Conservation (phyloP, 2,113 vertebrate species). For the Triplophysa rosa region DNA sequence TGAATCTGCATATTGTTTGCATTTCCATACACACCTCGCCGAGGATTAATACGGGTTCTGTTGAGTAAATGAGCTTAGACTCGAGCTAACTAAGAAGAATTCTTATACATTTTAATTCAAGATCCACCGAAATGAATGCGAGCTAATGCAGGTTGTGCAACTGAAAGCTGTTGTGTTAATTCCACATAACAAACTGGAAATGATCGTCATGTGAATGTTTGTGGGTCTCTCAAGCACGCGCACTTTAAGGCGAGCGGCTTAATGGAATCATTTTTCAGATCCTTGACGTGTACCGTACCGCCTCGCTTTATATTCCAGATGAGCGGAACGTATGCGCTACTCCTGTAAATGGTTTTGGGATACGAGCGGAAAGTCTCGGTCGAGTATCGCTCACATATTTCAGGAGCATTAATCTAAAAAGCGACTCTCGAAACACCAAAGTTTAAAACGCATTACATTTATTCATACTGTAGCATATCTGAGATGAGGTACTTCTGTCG, state of each 20-base stretch:
- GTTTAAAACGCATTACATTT: not conserved
- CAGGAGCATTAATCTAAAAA: not conserved
- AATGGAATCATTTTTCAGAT: constrained; percentile 65
- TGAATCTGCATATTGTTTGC: constrained; percentile 19
- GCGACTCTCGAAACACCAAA: not conserved
- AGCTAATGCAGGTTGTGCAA: constrained; percentile 15
- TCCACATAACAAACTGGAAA: constrained; percentile 26
- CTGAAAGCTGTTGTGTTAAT: constrained; percentile 37
- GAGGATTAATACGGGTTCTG: constrained; percentile 43
- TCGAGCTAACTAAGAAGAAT: constrained; percentile 34
- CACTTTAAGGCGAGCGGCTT: constrained; percentile 56
- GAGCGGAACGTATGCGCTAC: not conserved
- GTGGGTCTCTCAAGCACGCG: constrained; percentile 38
- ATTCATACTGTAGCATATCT: not conserved
- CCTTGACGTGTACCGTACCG: constrained; percentile 34
- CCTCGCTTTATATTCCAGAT: constrained; percentile 28
- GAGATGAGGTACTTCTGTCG: not conserved
- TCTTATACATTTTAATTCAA: constrained; percentile 41
- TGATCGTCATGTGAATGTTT: constrained; percentile 27
- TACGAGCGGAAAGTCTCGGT: constrained; percentile 8
- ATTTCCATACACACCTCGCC: constrained; percentile 19
- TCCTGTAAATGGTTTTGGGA: constrained; percentile 13
- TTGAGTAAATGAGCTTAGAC: constrained; percentile 47
- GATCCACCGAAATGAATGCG: constrained; percentile 14
- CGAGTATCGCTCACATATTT: not conserved